Conservation (phyloP, 2,797 vertebrate genomes). For the Trichosurus vulpecula region DNA sequence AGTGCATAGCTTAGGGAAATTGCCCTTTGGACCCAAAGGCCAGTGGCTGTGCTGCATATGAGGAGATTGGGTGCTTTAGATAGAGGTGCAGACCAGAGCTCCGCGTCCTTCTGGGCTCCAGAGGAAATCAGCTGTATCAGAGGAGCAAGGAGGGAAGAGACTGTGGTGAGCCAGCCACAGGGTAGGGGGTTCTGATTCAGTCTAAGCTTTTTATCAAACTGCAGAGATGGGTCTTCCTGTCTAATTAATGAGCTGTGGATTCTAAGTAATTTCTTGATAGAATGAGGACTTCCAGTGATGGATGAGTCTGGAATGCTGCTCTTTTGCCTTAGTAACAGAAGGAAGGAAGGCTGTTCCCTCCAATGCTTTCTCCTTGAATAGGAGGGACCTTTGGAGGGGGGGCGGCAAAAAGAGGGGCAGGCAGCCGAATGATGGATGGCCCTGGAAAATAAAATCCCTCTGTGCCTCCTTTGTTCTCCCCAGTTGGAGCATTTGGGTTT, state of each 20-base stretch:
- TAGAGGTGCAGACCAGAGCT: not conserved
- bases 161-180: not conserved
- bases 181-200: conserved; percentile 66
- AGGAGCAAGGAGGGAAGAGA: conserved; percentile 14
- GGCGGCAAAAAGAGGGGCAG: not conserved
- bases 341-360: conserved; percentile 1
- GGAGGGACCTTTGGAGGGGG: conserved; percentile 16
- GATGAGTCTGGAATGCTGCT: conserved; percentile 49
- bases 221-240: conserved; percentile 44
- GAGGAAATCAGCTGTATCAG: conserved; percentile 22
- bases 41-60: not conserved
- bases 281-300: conserved; percentile 56
- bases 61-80: not conserved
- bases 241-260: conserved; percentile 74
- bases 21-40: fast-evolving
- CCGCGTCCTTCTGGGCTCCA: not conserved
- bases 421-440: conserved; percentile 15
- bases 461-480: conserved; percentile 31
- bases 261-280: conserved; percentile 74
- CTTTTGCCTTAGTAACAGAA: conserved; percentile 12
- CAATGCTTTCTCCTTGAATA: conserved; percentile 49
- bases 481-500: conserved; percentile 12
- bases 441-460: conserved; percentile 21
- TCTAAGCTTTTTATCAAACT: conserved; percentile 45
- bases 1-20: not conserved